Evolutionary conservation across 2,113 vertebrate genomes (phyloP), one percentile per base, ranked within the genome.

Genomic region (Larimichthys polyactis): DNA sequence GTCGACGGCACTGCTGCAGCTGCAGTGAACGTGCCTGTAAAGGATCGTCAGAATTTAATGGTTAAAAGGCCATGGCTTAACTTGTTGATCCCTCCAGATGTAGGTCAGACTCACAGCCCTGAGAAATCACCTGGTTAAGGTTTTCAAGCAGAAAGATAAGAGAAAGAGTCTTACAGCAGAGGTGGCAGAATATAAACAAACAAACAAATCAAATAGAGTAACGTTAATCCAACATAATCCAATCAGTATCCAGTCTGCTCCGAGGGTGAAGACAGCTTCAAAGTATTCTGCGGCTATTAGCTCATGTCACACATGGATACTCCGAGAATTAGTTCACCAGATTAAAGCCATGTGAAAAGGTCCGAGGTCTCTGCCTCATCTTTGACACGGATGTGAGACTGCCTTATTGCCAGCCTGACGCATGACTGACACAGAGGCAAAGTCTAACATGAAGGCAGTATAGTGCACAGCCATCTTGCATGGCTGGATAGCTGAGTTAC

Each of bases 81-180:
- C 86, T 91, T 85, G 90, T 70, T 90, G 87, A 91, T 92, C 90
- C 90, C 73, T 79, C 86, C 93, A 93, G 91, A 95, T 94, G 91
- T 91, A 92, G 85, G 87, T 69, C 83, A 88, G 84, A 77, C 82
- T 66, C 62, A 43, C 57, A 49, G 40, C n/a, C 1, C 46, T 16
- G 79, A 71, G 65, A 76, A 84, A 59, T 54, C 75, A 62, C 48
- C 48, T 46, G 55, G 75, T 66, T 68, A 77, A 43, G 43, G 70
- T 76, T 40, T 80, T 79, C 12, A 4, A 73, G 68, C 6, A 2
- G 40, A 6, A 52, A 66, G 57, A 81, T 58, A 63, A 71, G 17
- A 59, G 11, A 22, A 62, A 65, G 43, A 58, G 51, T 14, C 22
- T 58, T 54, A 73, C 59, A 75, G 75, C 11, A 52, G 27, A 86